Percentiles rank a stretch among this genome's conserved stretches.
Conservation (phyloP, 2,797 vertebrate species). For the Graptemys geographica region DNA sequence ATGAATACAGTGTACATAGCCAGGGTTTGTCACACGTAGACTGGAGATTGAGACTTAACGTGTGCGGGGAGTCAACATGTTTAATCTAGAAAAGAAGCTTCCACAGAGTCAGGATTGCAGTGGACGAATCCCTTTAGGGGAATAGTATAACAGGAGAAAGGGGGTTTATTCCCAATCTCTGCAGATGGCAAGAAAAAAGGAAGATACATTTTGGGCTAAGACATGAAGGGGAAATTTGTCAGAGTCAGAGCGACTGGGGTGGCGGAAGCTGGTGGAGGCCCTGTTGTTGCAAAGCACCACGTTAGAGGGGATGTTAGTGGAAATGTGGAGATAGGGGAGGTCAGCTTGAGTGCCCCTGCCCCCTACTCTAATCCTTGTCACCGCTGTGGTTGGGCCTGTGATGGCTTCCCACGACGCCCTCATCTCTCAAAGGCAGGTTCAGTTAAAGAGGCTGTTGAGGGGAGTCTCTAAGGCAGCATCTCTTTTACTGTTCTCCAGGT, state of each 20-base stretch:
- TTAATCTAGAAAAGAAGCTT: not conserved
- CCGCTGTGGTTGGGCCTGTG: not conserved
- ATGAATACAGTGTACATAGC: not conserved
- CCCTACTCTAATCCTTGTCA: not conserved
- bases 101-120: not conserved
- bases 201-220: not conserved
- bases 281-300: not conserved
- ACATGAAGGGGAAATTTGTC: not conserved
- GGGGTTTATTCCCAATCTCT: not conserved
- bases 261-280: not conserved
- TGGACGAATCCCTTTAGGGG: not conserved
- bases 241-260: not conserved
- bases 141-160: not conserved
- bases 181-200: not conserved
- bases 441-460: not conserved
- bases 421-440: not conserved
- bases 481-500: constrained; percentile 45
- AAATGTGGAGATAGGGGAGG: not conserved
- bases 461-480: not conserved
- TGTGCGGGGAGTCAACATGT: not conserved
- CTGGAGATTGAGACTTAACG: not conserved
- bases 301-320: not conserved
- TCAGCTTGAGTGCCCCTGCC: not conserved
- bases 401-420: not conserved
- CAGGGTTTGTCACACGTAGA: not conserved